These are phyloP conservation scores for Gonioctena quinquepunctata DNA, from an alignment of 1,140 invertebrate genomes.

Conservation along the genomic window DNA sequence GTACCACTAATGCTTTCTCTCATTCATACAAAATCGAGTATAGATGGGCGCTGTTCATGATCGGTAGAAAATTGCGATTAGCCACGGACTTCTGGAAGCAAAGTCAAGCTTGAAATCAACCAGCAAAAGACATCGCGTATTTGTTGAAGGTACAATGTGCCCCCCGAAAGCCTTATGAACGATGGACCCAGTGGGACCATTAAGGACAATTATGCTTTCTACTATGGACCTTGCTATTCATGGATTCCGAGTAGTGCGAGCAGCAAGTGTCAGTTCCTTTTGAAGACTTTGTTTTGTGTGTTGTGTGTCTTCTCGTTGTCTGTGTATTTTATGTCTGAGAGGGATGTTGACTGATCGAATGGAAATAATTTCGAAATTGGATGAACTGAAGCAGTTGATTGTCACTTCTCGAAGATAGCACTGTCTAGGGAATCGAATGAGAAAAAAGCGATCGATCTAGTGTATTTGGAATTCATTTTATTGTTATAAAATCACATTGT, in stretches of 20 bases:
- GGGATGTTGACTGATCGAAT: not conserved
- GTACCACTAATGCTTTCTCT: not conserved
- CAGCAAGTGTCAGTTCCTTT: not conserved
- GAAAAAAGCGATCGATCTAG: too few species aligned
- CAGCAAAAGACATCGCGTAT: not conserved
- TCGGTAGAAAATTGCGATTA: slow-evolving; percentile 10
- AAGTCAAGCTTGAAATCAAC: not conserved
- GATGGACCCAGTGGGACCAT: slow-evolving; percentile 14
- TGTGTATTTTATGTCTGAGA: not conserved
- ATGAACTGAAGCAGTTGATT: too few species aligned
- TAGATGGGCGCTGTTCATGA: not conserved
- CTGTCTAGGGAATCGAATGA: too few species aligned
- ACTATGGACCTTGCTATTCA: slow-evolving; percentile 8
- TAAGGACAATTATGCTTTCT: slow-evolving; percentile 10
- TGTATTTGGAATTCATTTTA: too few species aligned
- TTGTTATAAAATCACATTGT: too few species aligned
- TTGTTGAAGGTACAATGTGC: slow-evolving; percentile 5
- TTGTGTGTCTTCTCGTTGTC: not conserved
- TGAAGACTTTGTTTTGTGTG: not conserved
- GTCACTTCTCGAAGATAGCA: too few species aligned
- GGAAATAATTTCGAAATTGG: not conserved
- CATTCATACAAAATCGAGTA: not conserved
- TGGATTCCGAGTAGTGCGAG: slow-evolving; percentile 9
- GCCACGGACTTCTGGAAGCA: not conserved
- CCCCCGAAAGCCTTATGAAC: slow-evolving; percentile 13